phyloP scores from a whole-genome alignment of 2,113 vertebrate species.

The Thunnus maccoyii region DNA sequence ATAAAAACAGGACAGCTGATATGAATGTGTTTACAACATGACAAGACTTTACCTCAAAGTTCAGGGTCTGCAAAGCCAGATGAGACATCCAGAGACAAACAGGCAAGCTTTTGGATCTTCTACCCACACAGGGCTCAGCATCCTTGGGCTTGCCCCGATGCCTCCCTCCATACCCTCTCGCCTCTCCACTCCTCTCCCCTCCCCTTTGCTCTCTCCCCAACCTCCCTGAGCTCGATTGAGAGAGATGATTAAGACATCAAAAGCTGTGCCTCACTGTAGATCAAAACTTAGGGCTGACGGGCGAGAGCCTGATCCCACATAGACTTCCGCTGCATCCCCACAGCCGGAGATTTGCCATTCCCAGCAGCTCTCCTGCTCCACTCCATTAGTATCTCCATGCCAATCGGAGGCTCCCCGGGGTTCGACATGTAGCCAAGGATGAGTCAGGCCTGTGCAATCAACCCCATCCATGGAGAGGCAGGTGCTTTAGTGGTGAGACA shows the following conservation, averaged over 20 bases:
- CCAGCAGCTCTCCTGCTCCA: slow-evolving; percentile 82
- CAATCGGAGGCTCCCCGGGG: slow-evolving; percentile 82
- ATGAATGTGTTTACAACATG: slow-evolving; percentile 52
- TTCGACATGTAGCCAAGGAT: slow-evolving; percentile 82
- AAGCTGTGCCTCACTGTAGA: slow-evolving; percentile 79
- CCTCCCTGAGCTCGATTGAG: slow-evolving; percentile 78
- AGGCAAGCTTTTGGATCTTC: slow-evolving; percentile 49
- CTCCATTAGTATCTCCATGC: slow-evolving; percentile 84
- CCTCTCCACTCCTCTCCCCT: slow-evolving; percentile 52
- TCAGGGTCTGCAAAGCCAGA: slow-evolving; percentile 41
- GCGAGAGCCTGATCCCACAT: slow-evolving; percentile 78
- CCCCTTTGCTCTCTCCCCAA: slow-evolving; percentile 64
- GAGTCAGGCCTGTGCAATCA: slow-evolving; percentile 83
- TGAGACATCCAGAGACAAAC: slow-evolving; percentile 66
- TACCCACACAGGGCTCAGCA: slow-evolving; percentile 65
- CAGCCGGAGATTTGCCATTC: slow-evolving; percentile 83
- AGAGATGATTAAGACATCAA: slow-evolving; percentile 85
- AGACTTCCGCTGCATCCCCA: slow-evolving; percentile 81
- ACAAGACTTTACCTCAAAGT: slow-evolving; percentile 43
- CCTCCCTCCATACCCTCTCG: slow-evolving; percentile 56
- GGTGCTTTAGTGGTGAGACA: slow-evolving; percentile 72
- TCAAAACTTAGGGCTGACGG: slow-evolving; percentile 81
- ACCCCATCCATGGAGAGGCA: slow-evolving; percentile 76
- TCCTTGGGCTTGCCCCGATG: slow-evolving; percentile 70
- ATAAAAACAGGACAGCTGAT: slow-evolving; percentile 33